Conservation (phyloP, 2,113 vertebrate species). For the Hipposideros armiger region DNA sequence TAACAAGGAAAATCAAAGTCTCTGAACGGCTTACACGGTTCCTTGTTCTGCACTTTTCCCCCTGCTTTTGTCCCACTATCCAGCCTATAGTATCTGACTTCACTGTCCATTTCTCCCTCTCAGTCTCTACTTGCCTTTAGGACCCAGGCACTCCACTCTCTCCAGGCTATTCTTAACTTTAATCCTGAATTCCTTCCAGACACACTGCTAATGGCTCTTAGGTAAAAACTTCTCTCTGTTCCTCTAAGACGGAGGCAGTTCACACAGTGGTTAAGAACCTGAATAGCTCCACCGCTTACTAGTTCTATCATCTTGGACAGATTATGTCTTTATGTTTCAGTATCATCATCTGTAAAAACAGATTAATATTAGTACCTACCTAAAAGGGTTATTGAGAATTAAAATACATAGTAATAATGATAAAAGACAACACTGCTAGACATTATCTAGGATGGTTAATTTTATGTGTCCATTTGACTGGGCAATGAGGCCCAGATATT, state of each 20-base stretch:
- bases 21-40: background rate
- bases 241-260: background rate
- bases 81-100: background rate
- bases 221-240: slow-evolving; percentile 4
- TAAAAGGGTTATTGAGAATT: background rate
- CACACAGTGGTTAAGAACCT: background rate
- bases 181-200: background rate
- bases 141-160: background rate
- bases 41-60: background rate
- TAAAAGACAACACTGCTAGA: background rate
- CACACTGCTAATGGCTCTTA: background rate
- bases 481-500: background rate
- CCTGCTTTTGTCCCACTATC: background rate
- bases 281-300: background rate
- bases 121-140: background rate
- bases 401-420: background rate
- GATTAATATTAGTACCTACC: background rate
- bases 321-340: background rate
- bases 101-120: background rate
- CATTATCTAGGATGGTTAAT: background rate
- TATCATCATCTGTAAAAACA: background rate
- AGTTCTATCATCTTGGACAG: background rate
- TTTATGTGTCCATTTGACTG: background rate
- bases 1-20: background rate
- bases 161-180: background rate